Evolutionary conservation across 2,113 vertebrate species (phyloP).

Genomic region (Pithys albifrons): DNA sequence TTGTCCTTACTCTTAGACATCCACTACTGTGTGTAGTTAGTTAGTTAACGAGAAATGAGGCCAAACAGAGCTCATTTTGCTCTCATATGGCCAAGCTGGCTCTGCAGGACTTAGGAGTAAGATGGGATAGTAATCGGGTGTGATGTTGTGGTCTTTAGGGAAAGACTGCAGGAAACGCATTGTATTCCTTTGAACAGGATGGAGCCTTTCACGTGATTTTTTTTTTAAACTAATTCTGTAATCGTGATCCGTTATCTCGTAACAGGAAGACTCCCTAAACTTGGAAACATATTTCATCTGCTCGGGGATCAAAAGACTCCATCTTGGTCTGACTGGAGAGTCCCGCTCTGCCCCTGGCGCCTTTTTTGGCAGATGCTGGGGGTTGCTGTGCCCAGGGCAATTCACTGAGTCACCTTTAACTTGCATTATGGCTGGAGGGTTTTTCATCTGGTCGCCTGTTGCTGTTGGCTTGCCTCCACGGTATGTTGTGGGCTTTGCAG

Average conservation of each 20-base stretch:
- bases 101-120: neutral
- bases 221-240: neutral
- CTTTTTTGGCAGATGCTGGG: neutral
- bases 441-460: neutral
- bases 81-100: neutral
- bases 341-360: neutral
- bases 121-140: neutral
- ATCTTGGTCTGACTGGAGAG: neutral
- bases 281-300: neutral
- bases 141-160: neutral
- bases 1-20: neutral
- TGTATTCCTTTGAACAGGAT: conserved; percentile 39
- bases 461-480: neutral
- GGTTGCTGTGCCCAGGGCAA: neutral
- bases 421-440: neutral
- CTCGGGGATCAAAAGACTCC: fast-evolving
- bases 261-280: neutral
- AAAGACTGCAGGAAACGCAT: conserved; percentile 27
- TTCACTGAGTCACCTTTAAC: neutral
- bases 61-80: neutral
- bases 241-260: neutral
- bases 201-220: neutral
- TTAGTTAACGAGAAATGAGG: neutral
- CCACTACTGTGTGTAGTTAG: neutral
- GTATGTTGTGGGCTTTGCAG: neutral